Evolutionary conservation across 2,888 invertebrate species (phyloP), one percentile per base, ranked within the genome.

Genomic region (Gymnoscelis rufifasciata): DNA sequence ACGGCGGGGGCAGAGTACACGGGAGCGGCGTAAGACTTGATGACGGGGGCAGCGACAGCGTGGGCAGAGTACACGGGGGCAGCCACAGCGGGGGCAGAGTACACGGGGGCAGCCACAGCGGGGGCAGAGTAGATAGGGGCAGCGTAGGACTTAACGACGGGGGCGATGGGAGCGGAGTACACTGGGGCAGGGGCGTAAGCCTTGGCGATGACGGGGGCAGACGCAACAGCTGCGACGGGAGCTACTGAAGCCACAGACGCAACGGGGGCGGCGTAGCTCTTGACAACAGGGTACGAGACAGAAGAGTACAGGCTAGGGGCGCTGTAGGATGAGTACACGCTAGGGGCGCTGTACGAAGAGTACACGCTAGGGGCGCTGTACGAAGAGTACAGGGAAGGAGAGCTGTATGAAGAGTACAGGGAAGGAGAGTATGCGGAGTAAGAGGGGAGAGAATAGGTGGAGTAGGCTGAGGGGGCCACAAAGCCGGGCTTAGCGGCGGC

Each of bases 401-500:
- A n/a, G 13, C 8, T 33, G 1, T 15, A 28, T 8, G 39, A 10
- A 28, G 38, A 8, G 53, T 38, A 33, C 8, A 29, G 37, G 27
- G 38, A 12, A 11, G 30, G 11, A 7, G 43, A 31, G 37, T 41
- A 33, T 8, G 39, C 13, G 31, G 38, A 8, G 52, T 38, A 31
- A n/a, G 36, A 37, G 30, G 30, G 11, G 11, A 24, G 11, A n/a
- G 43, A 31, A 29, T 41, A 35, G 8, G 38, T 23, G n/a, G 35
- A 26, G 43, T 38, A 24, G 26, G 36, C 14, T 1, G 40, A 41
- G 15, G 56, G 30, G n/a, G 44, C 47, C 1, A 38, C 0, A 47
- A 39, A 42, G 39, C 49, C 42, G 14, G 83, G 49, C 69, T 81
- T 68, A 65, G 84, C 71, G 66, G 78, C 60, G 66, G 78, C 55